Evolutionary conservation across 2,113 vertebrate genomes (phyloP), one percentile per base, ranked within the genome.

Genomic region (Synchiropus splendidus): DNA sequence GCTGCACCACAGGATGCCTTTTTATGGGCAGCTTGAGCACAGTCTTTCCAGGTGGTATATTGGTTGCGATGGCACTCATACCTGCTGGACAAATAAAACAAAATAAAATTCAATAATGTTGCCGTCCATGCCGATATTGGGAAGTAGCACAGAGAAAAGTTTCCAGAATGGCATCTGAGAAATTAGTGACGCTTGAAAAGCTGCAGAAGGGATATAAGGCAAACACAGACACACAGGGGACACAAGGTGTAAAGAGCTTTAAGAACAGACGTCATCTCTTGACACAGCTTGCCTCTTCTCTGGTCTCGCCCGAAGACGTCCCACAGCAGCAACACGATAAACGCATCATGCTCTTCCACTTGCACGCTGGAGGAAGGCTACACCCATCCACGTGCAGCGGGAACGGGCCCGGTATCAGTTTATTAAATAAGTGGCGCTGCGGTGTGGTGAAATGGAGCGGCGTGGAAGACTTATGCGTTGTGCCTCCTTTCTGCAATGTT

Each of bases 191-290:
- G 4, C 21, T 27, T 27, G 21, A 27, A 27, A 27, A 8, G 8
- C 21, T 27, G 21, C 8, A 5, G 21, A 4, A 27, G 21, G 21
- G 4, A 27, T 27, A 27, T 27, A 8, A 27, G 4, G 8, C 21
- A 27, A 4, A 27, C 21, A 27, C 21, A 27, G 4, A 49, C 47
- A 57, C 64, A 68, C 62, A 16, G 18, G 58, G 68, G 72, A 67
- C 41, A 42, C 48, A 30, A 36, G 70, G 78, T 74, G 74, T 74
- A 59, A 80, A 80, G 75, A 80, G 77, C 71, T 65, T 59, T 74
- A 55, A 34, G 48, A 74, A 59, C 54, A 45, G 56, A 41, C 38
- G 66, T 45, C n/a, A 39, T 14, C 36, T 58, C 49, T 39, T 16
- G 35, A 52, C 21, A 27, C 21, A 27, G 21, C 8, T 27, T 27